A percentile compares a stretch with the other conserved stretches of the same genome.
Evolutionary conservation across 2,888 invertebrate genomes (phyloP).

Genomic region (Athalia rosae): DNA sequence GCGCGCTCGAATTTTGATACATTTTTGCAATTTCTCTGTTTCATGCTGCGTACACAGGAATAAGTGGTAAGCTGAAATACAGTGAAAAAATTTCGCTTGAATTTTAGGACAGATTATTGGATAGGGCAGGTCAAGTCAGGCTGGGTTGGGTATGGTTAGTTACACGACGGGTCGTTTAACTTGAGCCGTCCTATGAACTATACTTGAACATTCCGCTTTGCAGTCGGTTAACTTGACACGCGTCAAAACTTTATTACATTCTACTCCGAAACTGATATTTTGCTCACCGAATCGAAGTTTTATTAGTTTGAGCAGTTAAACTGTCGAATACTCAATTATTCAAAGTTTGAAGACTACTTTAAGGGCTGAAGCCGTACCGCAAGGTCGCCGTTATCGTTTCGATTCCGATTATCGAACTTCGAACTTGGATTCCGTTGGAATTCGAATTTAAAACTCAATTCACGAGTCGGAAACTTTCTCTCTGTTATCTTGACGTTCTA

Average conservation of each 20-base stretch:
- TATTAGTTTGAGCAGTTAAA: no score
- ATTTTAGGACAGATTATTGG: not conserved
- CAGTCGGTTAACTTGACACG: not conserved
- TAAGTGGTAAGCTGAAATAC: conserved; percentile 68
- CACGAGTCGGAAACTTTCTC: no score
- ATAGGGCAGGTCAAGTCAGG: not conserved
- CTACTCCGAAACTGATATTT: not conserved
- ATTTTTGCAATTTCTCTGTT: conserved; percentile 63
- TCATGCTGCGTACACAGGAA: conserved; percentile 70
- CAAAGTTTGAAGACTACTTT: no score
- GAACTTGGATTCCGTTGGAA: no score
- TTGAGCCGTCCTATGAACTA: not conserved
- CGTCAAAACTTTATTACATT: not conserved
- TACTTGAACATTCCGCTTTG: not conserved
- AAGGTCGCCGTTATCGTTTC: no score
- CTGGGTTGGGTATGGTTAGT: not conserved
- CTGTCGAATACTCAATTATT: no score
- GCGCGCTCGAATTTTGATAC: not conserved
- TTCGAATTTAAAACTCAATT: no score
- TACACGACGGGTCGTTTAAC: not conserved
- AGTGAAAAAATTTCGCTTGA: not conserved
- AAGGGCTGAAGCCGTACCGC: no score
- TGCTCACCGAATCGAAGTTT: not conserved
- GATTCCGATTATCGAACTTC: no score
- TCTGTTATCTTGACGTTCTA: no score